These are phyloP conservation scores for Sturnus vulgaris DNA, from an alignment of 2,113 vertebrate genomes.

Conservation along the genomic window DNA sequence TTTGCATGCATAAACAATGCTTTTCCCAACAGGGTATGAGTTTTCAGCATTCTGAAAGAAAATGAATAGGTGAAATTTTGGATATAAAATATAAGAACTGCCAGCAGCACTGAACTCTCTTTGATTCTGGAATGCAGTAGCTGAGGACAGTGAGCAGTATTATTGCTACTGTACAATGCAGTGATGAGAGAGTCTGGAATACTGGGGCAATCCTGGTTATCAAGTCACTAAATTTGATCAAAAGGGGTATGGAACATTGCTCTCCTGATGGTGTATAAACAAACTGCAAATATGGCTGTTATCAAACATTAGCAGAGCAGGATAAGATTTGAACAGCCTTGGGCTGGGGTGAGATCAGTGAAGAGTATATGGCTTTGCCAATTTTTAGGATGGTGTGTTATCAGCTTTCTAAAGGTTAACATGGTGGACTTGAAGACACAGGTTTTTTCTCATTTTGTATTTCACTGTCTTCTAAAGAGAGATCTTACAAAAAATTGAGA, in stretches of 20 bases:
- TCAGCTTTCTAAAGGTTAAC: neutral
- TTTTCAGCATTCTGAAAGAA: conserved; percentile 64
- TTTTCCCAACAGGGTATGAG: conserved; percentile 78
- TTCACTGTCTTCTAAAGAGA: neutral
- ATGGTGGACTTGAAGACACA: neutral
- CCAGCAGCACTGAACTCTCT: neutral
- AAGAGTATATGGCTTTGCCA: neutral
- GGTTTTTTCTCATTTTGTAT: neutral
- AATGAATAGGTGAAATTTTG: neutral
- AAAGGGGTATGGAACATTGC: neutral
- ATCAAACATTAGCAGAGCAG: neutral
- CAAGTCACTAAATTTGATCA: neutral
- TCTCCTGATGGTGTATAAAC: neutral
- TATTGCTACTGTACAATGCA: neutral
- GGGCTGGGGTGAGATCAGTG: neutral
- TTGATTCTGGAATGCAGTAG: neutral
- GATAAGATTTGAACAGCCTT: neutral
- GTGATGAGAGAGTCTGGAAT: neutral
- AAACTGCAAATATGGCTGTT: neutral
- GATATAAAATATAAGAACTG: neutral
- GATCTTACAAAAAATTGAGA: neutral
- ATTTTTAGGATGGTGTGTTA: neutral
- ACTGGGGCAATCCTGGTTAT: neutral
- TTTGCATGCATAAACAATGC: conserved; percentile 80
- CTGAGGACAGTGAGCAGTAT: neutral